Conservation (phyloP, 2,797 vertebrate species). For the Brotula barbata region DNA sequence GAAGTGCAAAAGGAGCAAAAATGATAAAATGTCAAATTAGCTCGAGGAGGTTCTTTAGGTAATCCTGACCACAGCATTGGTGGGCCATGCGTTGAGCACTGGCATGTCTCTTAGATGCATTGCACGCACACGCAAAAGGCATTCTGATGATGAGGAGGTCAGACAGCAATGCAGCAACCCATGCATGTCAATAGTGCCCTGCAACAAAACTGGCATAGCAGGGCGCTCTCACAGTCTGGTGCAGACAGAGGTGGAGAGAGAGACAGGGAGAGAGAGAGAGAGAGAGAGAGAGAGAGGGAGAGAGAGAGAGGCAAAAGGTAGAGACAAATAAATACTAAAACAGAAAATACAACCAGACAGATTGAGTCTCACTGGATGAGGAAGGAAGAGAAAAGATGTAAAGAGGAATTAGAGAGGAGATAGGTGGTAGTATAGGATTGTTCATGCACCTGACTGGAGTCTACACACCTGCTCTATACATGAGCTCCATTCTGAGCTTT, state of each 20-base stretch:
- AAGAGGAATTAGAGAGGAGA: conserved; percentile 2
- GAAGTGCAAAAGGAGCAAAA: conserved; percentile 69
- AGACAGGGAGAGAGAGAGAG: conserved; percentile 1
- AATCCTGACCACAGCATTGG: conserved; percentile 72
- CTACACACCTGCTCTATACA: conserved; percentile 84
- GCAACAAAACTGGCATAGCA: conserved; percentile 69
- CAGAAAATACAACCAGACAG: not conserved
- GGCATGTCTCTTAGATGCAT: conserved; percentile 65
- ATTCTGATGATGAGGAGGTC: conserved; percentile 55
- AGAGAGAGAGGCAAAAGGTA: conserved; percentile 8
- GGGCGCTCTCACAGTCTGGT: conserved; percentile 72
- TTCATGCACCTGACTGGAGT: conserved; percentile 82
- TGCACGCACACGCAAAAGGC: conserved; percentile 63
- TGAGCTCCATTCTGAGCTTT: conserved; percentile 81
- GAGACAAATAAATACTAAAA: conserved; percentile 19
- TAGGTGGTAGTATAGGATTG: conserved; percentile 34
- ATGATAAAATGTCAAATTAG: conserved; percentile 64
- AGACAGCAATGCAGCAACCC: conserved; percentile 73
- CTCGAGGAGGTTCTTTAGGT: conserved; percentile 78
- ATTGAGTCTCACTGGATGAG: not conserved
- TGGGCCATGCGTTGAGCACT: conserved; percentile 75
- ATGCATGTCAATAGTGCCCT: conserved; percentile 75
- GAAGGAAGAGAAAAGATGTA: conserved; percentile 16
- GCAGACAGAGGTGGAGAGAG: conserved; percentile 53
- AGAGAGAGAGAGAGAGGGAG: not conserved